Percentiles rank a stretch among this genome's conserved stretches.
These are phyloP conservation scores for Cardinalis cardinalis DNA, from an alignment of 2,113 vertebrate genomes.

Conservation along the genomic window DNA sequence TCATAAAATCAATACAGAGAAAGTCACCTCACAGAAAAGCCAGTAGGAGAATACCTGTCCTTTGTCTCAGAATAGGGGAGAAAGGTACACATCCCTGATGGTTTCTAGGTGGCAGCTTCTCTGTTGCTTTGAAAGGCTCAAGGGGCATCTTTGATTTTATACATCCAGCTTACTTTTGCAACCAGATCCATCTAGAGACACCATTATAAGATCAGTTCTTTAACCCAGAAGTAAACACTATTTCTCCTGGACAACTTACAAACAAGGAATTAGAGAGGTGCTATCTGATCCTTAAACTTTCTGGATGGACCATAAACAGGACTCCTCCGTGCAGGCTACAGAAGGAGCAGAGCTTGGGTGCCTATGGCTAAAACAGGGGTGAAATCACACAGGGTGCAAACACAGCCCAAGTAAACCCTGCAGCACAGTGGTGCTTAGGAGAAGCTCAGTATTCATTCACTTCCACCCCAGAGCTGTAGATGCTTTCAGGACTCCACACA, in stretches of 20 bases:
- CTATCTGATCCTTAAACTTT: background rate
- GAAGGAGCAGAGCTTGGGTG: background rate
- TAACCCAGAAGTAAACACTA: background rate
- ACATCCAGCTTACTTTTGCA: background rate
- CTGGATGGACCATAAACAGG: background rate
- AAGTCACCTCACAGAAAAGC: background rate
- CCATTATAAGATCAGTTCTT: background rate
- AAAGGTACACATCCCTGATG: background rate
- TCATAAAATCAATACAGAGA: constrained; percentile 8
- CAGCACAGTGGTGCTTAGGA: background rate
- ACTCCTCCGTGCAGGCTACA: background rate
- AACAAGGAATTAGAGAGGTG: background rate
- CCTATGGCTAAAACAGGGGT: background rate
- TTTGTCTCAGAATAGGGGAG: background rate
- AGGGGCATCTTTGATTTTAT: background rate
- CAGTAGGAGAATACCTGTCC: background rate
- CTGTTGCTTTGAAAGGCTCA: background rate
- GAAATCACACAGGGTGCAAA: background rate
- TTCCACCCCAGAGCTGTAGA: background rate
- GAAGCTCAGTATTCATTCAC: fast-evolving
- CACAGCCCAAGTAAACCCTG: background rate
- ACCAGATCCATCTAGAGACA: background rate
- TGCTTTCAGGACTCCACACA: background rate
- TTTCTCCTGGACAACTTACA: background rate
- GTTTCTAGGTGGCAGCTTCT: background rate